Conservation (phyloP, 2,113 vertebrate genomes). For the Leptodactylus fuscus region DNA sequence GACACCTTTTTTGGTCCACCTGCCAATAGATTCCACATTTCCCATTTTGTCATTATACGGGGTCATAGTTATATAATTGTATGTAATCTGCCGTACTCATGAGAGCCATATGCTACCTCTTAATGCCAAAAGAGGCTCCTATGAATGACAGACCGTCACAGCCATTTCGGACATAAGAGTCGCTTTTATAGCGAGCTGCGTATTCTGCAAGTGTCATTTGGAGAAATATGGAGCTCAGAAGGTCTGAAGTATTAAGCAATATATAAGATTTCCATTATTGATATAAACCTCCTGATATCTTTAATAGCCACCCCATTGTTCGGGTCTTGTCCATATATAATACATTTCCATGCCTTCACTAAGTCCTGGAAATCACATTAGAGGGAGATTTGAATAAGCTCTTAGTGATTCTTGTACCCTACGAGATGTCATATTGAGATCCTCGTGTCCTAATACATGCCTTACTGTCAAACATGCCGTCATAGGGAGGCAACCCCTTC, state of each 20-base stretch:
- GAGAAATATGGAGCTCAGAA: background rate
- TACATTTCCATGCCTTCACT: background rate
- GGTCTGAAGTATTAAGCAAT: background rate
- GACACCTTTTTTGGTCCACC: background rate
- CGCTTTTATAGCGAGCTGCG: background rate
- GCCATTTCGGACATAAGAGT: background rate
- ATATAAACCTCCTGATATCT: background rate
- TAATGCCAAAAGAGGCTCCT: background rate
- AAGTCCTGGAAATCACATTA: background rate
- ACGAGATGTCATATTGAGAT: background rate
- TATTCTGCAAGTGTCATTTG: background rate
- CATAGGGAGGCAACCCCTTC: background rate
- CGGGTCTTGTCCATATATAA: background rate
- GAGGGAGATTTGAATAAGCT: background rate
- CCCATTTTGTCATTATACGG: background rate
- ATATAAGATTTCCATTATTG: background rate
- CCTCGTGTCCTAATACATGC: constrained; percentile 1
- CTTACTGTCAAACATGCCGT: background rate
- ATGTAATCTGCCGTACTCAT: background rate
- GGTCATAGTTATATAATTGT: background rate
- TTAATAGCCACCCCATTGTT: background rate
- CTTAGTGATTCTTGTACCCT: too few species aligned
- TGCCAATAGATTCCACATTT: background rate
- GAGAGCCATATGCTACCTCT: background rate
- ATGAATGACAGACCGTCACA: background rate